A percentile compares a stretch with the other conserved stretches of the same genome.
These are phyloP conservation scores for Chymomyza amoena DNA, from an alignment of 2,888 invertebrate species.

Conservation along the genomic window DNA sequence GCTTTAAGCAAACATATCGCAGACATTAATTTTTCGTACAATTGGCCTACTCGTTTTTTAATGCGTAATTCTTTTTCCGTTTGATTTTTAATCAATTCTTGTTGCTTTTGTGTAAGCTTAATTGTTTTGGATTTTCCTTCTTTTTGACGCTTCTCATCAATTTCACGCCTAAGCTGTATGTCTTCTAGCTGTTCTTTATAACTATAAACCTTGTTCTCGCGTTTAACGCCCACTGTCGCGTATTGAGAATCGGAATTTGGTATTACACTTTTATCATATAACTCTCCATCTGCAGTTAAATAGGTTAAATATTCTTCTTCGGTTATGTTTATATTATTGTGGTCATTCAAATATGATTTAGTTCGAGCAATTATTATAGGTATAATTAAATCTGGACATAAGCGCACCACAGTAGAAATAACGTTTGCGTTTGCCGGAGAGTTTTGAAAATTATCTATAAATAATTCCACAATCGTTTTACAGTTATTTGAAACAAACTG, in stretches of 20 bases:
- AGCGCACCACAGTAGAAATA: constrained; percentile 84
- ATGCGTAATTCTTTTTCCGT: constrained; percentile 90
- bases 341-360: constrained; percentile 82
- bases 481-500: constrained; percentile 82
- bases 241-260: constrained; percentile 79
- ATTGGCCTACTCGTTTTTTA: constrained; percentile 83
- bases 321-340: constrained; percentile 85
- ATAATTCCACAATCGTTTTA: constrained; percentile 81
- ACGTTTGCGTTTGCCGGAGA: constrained; percentile 84
- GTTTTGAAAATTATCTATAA: constrained; percentile 82
- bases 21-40: constrained; percentile 78
- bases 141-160: constrained; percentile 91
- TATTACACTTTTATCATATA: constrained; percentile 92
- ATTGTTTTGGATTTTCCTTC: constrained; percentile 89
- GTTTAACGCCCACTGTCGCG: constrained; percentile 84
- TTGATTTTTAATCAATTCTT: constrained; percentile 93
- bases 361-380: constrained; percentile 83
- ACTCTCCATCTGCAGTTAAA: constrained; percentile 91
- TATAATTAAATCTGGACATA: constrained; percentile 84
- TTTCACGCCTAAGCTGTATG: constrained; percentile 92
- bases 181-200: constrained; percentile 98
- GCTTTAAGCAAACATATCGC: constrained; percentile 75
- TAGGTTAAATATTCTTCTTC: constrained; percentile 89
- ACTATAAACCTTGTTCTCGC: constrained; percentile 97
- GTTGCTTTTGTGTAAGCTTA: constrained; percentile 91